Evolutionary conservation across 1,140 invertebrate genomes (phyloP).

Genomic region (Coelopa frigida): DNA sequence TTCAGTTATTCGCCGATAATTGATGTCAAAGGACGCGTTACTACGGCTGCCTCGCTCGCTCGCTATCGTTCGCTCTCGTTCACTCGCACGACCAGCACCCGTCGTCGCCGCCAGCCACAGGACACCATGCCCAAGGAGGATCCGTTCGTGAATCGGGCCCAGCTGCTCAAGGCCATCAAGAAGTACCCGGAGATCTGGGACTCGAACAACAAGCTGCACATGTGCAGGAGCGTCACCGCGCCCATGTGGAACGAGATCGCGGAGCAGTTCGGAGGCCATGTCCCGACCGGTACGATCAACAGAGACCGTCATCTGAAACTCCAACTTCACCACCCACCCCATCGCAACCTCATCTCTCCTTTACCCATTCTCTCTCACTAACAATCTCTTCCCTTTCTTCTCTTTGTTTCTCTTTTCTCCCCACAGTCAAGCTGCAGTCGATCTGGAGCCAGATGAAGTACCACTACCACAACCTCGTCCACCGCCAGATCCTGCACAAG

Average conservation of each 20-base stretch:
- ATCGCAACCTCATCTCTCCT: not conserved
- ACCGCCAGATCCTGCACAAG: conserved; percentile 40
- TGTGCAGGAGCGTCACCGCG: conserved; percentile 41
- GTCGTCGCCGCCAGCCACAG: not conserved
- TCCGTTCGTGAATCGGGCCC: conserved; percentile 40
- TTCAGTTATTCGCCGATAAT: conserved; percentile 46
- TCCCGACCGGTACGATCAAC: conserved; percentile 33
- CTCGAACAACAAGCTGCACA: conserved; percentile 40
- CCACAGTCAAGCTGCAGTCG: conserved; percentile 34
- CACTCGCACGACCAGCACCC: conserved; percentile 2
- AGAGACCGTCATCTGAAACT: too few species aligned
- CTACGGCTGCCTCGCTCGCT: conserved; percentile 7
- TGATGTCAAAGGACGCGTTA: conserved; percentile 45
- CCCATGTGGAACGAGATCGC: conserved; percentile 44
- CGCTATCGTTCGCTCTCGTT: conserved; percentile 1
- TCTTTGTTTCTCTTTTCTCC: not conserved
- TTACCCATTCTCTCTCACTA: not conserved
- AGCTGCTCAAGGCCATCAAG: conserved; percentile 40
- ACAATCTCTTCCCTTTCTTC: too few species aligned
- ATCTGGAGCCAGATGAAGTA: conserved; percentile 44
- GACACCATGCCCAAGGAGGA: conserved; percentile 38
- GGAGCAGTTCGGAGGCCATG: conserved; percentile 40
- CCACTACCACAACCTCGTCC: conserved; percentile 38
- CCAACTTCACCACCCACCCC: too few species aligned
- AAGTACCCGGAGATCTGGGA: conserved; percentile 43